Percentiles rank a stretch among this genome's conserved stretches.
phyloP scores from a whole-genome alignment of 2,113 vertebrate species.

The Chionomys nivalis region DNA sequence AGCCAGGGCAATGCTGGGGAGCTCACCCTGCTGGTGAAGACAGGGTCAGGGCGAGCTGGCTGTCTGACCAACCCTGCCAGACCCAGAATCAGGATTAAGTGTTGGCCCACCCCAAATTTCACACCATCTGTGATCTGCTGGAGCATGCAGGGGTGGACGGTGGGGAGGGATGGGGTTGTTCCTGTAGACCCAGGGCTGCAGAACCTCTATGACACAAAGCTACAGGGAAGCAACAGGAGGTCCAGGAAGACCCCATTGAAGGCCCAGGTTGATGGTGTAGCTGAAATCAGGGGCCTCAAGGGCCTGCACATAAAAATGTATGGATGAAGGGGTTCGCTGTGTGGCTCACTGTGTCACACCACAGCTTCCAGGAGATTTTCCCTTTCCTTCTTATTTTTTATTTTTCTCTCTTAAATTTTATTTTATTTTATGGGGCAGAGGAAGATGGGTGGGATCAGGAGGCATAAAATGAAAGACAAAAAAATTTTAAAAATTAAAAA shows the following conservation, averaged over 20 bases:
- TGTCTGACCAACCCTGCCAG: too few relatives aligned
- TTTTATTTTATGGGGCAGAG: not conserved
- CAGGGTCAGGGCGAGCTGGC: too few relatives aligned
- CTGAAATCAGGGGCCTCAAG: not conserved
- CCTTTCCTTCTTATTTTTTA: not conserved
- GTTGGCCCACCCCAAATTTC: too few relatives aligned
- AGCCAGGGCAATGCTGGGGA: too few relatives aligned
- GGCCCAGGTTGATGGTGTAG: not conserved
- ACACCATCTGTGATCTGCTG: not conserved
- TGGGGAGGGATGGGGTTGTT: not conserved
- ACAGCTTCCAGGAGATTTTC: not conserved
- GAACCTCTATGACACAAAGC: not conserved
- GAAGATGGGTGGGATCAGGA: not conserved
- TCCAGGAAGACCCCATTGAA: not conserved
- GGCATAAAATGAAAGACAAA: not conserved
- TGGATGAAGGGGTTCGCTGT: not conserved
- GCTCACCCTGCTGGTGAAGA: not conserved
- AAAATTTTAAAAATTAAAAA: not conserved
- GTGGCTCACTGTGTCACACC: not conserved
- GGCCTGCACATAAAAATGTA: not conserved
- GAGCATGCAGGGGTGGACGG: too few relatives aligned
- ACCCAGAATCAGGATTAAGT: too few relatives aligned
- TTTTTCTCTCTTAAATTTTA: not conserved
- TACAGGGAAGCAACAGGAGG: not conserved
- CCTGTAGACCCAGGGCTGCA: not conserved